phyloP scores from a whole-genome alignment of 2,888 invertebrate species.

The Leptinotarsa haldemani region DNA sequence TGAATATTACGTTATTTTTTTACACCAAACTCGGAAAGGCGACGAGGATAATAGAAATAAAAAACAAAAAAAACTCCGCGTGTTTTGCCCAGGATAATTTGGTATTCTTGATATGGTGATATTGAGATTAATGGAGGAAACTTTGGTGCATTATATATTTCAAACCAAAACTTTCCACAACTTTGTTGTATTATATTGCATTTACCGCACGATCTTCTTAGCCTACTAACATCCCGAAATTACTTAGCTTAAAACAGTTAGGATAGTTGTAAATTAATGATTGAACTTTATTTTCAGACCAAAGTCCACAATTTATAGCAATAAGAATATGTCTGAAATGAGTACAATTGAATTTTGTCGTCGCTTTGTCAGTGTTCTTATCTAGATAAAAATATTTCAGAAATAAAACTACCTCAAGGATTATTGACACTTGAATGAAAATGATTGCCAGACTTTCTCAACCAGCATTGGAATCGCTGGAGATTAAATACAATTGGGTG shows the following conservation, averaged over 20 bases:
- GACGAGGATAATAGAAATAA: background rate
- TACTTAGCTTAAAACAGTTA: constrained; percentile 15
- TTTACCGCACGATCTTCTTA: constrained; percentile 16
- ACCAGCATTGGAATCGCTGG: no score
- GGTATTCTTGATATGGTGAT: constrained; percentile 20
- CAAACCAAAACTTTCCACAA: constrained; percentile 22
- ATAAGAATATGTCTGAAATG: background rate
- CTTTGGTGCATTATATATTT: constrained; percentile 22
- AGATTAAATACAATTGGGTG: no score
- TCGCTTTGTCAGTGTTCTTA: no score
- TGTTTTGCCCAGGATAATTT: constrained; percentile 10
- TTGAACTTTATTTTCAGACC: background rate
- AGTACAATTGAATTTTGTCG: background rate
- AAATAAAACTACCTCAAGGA: no score
- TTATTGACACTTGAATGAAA: no score
- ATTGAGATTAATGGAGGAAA: constrained; percentile 29
- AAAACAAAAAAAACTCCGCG: background rate
- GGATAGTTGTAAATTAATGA: constrained; percentile 8
- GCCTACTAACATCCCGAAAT: constrained; percentile 14
- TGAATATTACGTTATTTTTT: no score
- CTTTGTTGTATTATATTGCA: constrained; percentile 13
- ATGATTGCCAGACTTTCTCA: no score
- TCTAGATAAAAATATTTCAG: no score
- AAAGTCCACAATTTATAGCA: background rate
- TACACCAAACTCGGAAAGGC: background rate